A percentile compares a stretch with the other conserved stretches of the same genome.
phyloP scores from a whole-genome alignment of 2,888 invertebrate genomes.

The Galerucella pusilla region DNA sequence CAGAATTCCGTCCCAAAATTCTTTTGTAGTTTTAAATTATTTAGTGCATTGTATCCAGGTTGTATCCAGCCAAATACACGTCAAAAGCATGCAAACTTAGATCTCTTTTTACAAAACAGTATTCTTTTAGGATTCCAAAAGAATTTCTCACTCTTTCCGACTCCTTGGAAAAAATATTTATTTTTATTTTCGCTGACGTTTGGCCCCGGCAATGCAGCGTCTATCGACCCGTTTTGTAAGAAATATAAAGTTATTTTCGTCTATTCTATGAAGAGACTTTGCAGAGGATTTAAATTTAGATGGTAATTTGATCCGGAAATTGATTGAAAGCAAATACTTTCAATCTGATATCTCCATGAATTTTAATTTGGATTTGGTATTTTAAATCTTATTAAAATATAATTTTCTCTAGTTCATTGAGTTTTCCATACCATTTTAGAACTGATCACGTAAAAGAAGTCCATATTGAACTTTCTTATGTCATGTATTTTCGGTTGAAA shows the following conservation, averaged over 20 bases:
- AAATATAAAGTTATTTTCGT: not conserved
- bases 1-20: no score
- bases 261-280: not conserved
- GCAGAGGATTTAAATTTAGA: not conserved
- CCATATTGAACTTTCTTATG: no score
- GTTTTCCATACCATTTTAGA: no score
- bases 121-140: not conserved
- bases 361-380: no score
- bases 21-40: not conserved
- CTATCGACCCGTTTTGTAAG: not conserved
- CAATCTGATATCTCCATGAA: no score
- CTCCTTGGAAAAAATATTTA: not conserved
- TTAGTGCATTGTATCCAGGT: not conserved
- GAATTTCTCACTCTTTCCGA: not conserved
- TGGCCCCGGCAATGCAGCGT: not conserved
- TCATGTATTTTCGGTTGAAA: no score
- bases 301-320: not conserved
- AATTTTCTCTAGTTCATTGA: no score
- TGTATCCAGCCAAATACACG: not conserved
- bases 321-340: not conserved
- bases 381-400: no score
- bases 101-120: not conserved
- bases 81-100: not conserved
- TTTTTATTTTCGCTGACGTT: not conserved
- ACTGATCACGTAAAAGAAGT: no score